Percentiles rank a stretch among this genome's conserved stretches.
Conservation (phyloP, 2,797 vertebrate species). For the Darevskia mixta region DNA sequence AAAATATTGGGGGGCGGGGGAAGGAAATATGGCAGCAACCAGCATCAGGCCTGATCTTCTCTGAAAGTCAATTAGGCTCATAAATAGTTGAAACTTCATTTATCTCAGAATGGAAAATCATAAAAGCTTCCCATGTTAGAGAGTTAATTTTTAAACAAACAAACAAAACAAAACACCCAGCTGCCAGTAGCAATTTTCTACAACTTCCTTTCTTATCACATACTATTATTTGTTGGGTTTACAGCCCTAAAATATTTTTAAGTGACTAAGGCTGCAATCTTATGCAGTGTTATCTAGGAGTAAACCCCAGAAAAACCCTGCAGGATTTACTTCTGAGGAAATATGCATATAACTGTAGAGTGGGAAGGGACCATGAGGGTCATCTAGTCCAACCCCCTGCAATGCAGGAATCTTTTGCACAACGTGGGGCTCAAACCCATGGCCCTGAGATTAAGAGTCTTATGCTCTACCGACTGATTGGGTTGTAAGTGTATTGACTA, state of each 20-base stretch:
- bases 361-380: too few species aligned
- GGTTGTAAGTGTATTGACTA: background rate
- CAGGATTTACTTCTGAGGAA: background rate
- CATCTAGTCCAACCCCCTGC: too few species aligned
- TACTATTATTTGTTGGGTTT: background rate
- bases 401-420: too few species aligned
- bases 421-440: too few species aligned
- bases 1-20: background rate
- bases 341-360: background rate
- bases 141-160: background rate
- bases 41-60: conserved; percentile 30
- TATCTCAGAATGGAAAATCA: background rate
- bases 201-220: background rate
- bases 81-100: conserved; percentile 4
- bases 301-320: background rate
- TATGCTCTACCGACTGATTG: background rate
- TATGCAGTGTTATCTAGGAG: background rate
- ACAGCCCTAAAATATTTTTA: background rate
- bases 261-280: background rate
- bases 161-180: background rate
- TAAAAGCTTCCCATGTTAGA: background rate
- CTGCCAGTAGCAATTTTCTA: background rate
- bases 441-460: too few species aligned
- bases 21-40: conserved; percentile 28
- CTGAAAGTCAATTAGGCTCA: background rate